Conservation (phyloP, 35 echinoderm and acorn worm species). For the Heliocidaris erythrogramma region DNA sequence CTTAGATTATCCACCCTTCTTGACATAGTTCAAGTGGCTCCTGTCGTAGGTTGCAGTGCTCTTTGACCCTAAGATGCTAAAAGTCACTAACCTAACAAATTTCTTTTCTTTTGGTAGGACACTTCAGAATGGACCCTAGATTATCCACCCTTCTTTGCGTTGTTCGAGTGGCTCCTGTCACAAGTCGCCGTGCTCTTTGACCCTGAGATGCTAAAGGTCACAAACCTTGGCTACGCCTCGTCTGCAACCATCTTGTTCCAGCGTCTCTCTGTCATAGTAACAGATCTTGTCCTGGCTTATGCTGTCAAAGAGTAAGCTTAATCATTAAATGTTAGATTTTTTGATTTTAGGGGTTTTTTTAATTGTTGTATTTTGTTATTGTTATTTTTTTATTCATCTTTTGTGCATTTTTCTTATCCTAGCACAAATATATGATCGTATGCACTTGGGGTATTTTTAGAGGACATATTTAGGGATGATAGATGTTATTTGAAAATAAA, state of each 20-base stretch:
- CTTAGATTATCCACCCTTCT: constrained; percentile 93
- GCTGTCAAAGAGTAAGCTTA: constrained; percentile 88
- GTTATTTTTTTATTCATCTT: background rate
- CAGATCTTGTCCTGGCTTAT: constrained; percentile 82
- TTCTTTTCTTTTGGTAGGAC: constrained; percentile 48
- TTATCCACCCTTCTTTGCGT: constrained; percentile 97
- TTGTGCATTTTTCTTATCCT: background rate
- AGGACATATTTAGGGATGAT: no score
- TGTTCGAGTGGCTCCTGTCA: constrained; percentile 85
- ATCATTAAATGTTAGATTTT: no score
- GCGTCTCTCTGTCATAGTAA: constrained; percentile 86
- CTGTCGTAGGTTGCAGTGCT: constrained; percentile 80
- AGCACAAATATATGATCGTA: no score
- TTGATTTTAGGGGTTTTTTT: background rate
- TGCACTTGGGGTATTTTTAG: no score
- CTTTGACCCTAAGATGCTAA: constrained; percentile 92
- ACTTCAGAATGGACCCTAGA: constrained; percentile 98
- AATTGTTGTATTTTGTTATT: background rate
- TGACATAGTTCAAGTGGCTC: constrained; percentile 87
- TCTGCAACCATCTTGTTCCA: constrained; percentile 78
- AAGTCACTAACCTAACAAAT: constrained; percentile 58
- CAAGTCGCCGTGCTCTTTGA: constrained; percentile 87
- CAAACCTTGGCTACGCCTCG: constrained; percentile 80
- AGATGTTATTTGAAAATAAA: no score
- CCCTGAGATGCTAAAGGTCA: constrained; percentile 82